Evolutionary conservation across 2,888 invertebrate genomes (phyloP), one percentile per base, ranked within the genome.

Genomic region (Cephalotes varians): DNA sequence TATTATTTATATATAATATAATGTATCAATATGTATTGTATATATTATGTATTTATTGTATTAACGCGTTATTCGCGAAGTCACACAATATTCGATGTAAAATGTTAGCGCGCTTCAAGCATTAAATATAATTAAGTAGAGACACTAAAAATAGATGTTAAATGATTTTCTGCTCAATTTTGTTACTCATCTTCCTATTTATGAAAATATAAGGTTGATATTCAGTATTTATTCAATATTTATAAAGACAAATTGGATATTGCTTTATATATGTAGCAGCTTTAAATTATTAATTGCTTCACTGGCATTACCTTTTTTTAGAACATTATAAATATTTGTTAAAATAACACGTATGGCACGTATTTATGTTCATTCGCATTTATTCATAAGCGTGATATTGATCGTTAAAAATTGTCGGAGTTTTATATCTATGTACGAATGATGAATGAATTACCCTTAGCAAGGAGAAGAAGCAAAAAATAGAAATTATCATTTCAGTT

Each of bases 401-500:
- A 47, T 47, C 10, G 25, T 21, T 21, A 47, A 34, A 60, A 60
- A 25, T 21, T 15, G 3, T 31, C n/a, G 2, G 0, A 6, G 5
- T 47, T 31, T 21, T 21, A 10, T 47, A 47, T 5, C n/a, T n/a
- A 7, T 60, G 21, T 34, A 60, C 2, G 9, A n/a, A 12, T 31
- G 21, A 60, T 18, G 1, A 37, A 60, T 60, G 6, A 60, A 60
- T 34, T 18, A 31, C n/a, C 2, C 7, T 34, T 34, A 47, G n/a
- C 31, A 69, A 18, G 1, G 1, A 21, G 6, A 28, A 40, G 25
- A 28, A 47, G 15, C 5, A 58, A 12, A 15, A 25, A 9, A 58
- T n/a, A 7, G 9, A 73, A 31, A 60, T 60, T 60, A 60, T 34
- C 6, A 28, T 56, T 72, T 73, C 34, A 58, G 1, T 60, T 34